These are phyloP conservation scores for Pteropus rufus DNA, from an alignment of 2,797 vertebrate species.

Conservation along the genomic window DNA sequence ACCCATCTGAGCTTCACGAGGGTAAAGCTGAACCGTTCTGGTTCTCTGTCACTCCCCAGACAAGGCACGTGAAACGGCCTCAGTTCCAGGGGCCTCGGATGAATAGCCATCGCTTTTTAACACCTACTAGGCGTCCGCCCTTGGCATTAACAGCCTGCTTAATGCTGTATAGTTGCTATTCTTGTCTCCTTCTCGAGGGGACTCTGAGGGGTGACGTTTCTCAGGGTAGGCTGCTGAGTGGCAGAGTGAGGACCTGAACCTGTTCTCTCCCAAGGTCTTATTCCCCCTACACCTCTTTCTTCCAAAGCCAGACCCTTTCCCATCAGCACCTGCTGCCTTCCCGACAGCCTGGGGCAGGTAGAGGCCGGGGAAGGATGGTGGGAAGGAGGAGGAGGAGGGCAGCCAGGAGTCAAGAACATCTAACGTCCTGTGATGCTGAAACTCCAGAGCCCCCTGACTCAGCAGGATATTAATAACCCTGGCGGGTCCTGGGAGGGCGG, in stretches of 20 bases:
- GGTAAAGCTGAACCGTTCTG: neutral
- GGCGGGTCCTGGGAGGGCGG: neutral
- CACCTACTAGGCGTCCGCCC: neutral
- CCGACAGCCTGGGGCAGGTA: neutral
- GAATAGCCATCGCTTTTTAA: no score
- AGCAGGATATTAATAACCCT: constrained; percentile 83
- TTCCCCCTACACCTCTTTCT: neutral
- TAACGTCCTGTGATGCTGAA: constrained; percentile 76
- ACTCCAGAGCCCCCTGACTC: constrained; percentile 82
- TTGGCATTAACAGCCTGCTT: neutral
- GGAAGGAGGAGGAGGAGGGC: neutral
- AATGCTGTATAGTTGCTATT: rapidly evolving
- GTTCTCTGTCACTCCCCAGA: neutral
- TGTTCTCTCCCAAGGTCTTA: neutral
- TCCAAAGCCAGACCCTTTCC: neutral
- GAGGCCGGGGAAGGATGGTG: neutral
- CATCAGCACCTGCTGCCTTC: neutral
- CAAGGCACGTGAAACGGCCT: neutral
- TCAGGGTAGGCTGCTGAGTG: neutral
- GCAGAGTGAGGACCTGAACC: neutral
- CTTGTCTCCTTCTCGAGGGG: neutral
- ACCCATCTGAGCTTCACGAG: rapidly evolving
- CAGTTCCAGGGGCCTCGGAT: neutral
- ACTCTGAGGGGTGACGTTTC: neutral
- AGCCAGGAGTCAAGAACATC: neutral